Conservation (phyloP, 1,140 invertebrate species). For the Scylla paramamosain region DNA sequence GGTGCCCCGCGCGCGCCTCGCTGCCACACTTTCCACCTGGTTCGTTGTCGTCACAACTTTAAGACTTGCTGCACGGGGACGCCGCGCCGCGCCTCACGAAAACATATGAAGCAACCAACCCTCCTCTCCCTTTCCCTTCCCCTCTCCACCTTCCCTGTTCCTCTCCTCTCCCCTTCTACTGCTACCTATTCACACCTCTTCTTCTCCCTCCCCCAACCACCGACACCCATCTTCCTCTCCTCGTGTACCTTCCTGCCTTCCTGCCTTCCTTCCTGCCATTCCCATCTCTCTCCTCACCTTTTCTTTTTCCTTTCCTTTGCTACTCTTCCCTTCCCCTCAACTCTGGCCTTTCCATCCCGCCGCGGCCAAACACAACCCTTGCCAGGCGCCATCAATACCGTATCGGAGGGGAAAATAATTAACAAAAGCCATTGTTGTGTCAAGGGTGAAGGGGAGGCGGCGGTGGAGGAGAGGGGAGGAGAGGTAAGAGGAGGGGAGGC, state of each 20-base stretch:
- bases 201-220: not conserved
- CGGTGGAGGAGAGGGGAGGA: not conserved
- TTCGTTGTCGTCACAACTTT: constrained; percentile 24
- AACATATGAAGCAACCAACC: not conserved
- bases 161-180: not conserved
- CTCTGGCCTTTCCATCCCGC: not conserved
- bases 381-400: not conserved
- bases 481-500: not conserved
- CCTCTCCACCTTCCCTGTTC: not conserved
- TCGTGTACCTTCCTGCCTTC: not conserved
- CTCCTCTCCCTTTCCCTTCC: not conserved
- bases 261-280: not conserved
- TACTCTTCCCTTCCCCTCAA: not conserved
- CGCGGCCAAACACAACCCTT: not conserved
- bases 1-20: constrained; percentile 48
- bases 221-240: not conserved
- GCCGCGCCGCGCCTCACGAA: not conserved
- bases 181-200: not conserved
- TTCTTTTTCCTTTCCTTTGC: not conserved
- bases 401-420: constrained; percentile 2
- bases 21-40: constrained; percentile 30
- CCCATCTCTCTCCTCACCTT: not conserved
- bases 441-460: not conserved
- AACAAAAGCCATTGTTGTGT: constrained; percentile 13
- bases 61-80: not conserved